Evolutionary conservation across 2,797 vertebrate genomes (phyloP).

Genomic region (Anabas testudineus): DNA sequence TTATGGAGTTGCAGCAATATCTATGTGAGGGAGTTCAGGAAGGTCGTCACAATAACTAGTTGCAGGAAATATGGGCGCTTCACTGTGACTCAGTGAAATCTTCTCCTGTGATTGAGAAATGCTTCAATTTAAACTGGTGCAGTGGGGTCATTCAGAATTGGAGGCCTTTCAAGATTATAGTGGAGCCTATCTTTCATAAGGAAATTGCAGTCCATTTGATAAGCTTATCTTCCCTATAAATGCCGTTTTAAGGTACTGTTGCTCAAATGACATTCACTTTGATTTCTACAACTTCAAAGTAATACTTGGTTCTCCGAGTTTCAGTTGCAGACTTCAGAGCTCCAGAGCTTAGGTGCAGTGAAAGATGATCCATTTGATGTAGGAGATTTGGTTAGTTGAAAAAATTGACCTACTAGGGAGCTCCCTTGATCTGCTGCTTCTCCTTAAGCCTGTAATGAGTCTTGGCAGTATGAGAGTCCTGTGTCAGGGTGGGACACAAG

Average conservation of each 20-base stretch:
- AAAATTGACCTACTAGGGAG: conserved; percentile 77
- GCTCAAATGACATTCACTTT: conserved; percentile 63
- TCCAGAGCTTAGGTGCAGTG: conserved; percentile 66
- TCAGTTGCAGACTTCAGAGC: conserved; percentile 57
- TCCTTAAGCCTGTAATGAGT: conserved; percentile 73
- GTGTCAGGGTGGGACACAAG: conserved; percentile 36
- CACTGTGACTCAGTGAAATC: conserved; percentile 64
- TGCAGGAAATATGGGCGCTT: conserved; percentile 56
- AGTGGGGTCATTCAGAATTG: conserved; percentile 42
- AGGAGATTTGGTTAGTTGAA: conserved; percentile 74
- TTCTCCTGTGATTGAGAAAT: conserved; percentile 37
- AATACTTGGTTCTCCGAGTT: conserved; percentile 58
- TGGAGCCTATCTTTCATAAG: conserved; percentile 56
- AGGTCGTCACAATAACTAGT: conserved; percentile 59
- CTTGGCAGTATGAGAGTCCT: conserved; percentile 69
- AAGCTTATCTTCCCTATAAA: conserved; percentile 67
- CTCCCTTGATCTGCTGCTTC: conserved; percentile 75
- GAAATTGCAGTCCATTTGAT: conserved; percentile 69
- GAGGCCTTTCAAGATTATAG: conserved; percentile 48
- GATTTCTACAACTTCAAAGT: conserved; percentile 73
- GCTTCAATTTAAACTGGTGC: conserved; percentile 30
- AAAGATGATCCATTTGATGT: conserved; percentile 81
- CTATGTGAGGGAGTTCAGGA: conserved; percentile 49
- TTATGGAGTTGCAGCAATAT: conserved; percentile 37
- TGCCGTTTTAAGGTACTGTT: conserved; percentile 55